Conservation (phyloP, 2,888 invertebrate genomes). For the Dichetophora obliterata region DNA sequence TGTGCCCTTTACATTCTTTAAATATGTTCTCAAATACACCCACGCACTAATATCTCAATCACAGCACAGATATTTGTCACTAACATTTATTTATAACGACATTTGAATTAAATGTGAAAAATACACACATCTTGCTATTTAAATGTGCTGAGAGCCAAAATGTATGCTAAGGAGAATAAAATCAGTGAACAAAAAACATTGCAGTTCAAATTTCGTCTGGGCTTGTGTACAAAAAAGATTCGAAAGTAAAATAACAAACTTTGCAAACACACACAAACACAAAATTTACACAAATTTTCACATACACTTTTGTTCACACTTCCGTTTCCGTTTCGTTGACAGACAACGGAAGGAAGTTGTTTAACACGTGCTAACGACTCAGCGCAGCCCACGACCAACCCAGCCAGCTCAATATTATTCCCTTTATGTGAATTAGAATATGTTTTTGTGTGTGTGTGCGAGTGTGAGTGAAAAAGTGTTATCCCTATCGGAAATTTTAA, state of each 20-base stretch:
- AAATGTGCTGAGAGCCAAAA: background rate
- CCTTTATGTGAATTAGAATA: background rate
- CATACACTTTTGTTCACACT: slow-evolving; percentile 35
- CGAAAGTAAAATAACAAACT: background rate
- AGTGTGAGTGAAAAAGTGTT: background rate
- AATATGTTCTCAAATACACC: background rate
- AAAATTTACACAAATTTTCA: background rate
- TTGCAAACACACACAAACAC: background rate
- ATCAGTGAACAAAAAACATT: background rate
- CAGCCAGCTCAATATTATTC: too few relatives aligned
- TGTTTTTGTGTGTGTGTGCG: background rate
- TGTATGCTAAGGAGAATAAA: background rate
- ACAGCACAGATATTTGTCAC: background rate
- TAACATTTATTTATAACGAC: background rate
- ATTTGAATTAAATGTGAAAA: slow-evolving; percentile 32
- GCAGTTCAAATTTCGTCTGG: background rate
- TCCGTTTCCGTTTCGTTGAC: slow-evolving; percentile 47
- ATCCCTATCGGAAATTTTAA: too few relatives aligned
- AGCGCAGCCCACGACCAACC: background rate
- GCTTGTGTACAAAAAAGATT: background rate
- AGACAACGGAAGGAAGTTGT: slow-evolving; percentile 47
- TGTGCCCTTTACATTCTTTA: too few relatives aligned
- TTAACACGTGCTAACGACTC: slow-evolving; percentile 43
- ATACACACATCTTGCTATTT: background rate
- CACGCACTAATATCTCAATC: slow-evolving; percentile 34